Conservation (phyloP, 1,140 invertebrate genomes). For the Sitobion miscanthi region DNA sequence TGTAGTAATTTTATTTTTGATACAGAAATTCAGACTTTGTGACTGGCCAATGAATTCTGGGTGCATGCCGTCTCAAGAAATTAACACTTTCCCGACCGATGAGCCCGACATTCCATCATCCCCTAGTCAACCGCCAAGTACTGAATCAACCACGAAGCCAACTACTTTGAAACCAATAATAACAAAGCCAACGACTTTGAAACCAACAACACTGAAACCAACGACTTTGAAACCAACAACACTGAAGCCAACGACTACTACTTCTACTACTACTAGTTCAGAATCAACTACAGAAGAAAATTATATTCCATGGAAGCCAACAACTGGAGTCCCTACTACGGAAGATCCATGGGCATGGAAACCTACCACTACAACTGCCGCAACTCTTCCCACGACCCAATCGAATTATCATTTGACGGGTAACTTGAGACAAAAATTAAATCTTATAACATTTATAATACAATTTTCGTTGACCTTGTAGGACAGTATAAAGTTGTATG, state of each 20-base stretch:
- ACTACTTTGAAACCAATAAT: conserved; percentile 38
- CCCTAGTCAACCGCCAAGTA: conserved; percentile 32
- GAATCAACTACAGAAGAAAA: conserved; percentile 61
- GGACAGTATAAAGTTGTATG: conserved; percentile 78
- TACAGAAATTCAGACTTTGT: conserved; percentile 69
- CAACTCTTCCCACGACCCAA: conserved; percentile 48
- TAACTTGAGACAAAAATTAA: not conserved
- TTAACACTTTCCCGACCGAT: conserved; percentile 5
- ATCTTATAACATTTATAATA: not conserved
- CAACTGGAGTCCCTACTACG: conserved; percentile 49
- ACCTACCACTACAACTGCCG: conserved; percentile 59
- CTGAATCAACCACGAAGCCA: conserved; percentile 59
- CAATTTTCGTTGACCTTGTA: conserved; percentile 33
- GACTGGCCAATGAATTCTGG: conserved; percentile 80
- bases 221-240: conserved; percentile 45
- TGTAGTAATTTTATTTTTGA: conserved; percentile 40
- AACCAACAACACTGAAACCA: conserved; percentile 46
- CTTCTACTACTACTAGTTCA: conserved; percentile 61
- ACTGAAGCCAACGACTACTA: conserved; percentile 52
- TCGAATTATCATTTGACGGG: conserved; percentile 53
- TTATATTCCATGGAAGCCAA: conserved; percentile 48
- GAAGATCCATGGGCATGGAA: conserved; percentile 59
- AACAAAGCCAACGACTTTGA: conserved; percentile 56
- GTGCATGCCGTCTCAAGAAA: conserved; percentile 64
- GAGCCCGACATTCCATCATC: not conserved